Evolutionary conservation across 2,888 invertebrate genomes (phyloP), one percentile per base, ranked within the genome.

Genomic region (Rapana venosa): DNA sequence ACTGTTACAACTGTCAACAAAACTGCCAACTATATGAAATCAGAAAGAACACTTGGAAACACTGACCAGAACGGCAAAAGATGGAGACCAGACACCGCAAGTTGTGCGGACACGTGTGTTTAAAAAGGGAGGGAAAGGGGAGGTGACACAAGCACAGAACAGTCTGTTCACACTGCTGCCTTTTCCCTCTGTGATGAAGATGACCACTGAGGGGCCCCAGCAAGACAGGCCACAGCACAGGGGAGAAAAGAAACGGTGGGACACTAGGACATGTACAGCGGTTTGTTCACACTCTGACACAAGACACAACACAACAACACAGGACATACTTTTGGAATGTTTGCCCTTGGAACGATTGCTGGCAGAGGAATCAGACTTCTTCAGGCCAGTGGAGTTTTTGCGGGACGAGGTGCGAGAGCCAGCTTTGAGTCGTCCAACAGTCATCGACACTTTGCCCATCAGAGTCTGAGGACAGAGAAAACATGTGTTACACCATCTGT

Each of bases 381-480:
- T 94, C 87, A 96, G 92, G 22, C 93, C 94, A 26, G 93, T 92
- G 15, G 96, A 95, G 90, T 94, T 95, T 89, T 94, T 93, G 66
- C 95, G 91, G 35, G 95, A 96, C 0, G 95, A 95, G 15, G 95
- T 93, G 77, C 95, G 92, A 66, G 95, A 95, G 56, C 96, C 96
- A 36, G 97, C 97, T 96, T 98, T 98, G 95, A 98, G 98, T 96
- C 99, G 97, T 93, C 98, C 98, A 91, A 99, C 97, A 96, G 98
- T 98, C 95, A 99, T 97, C 92, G 97, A 97, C 93, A 98, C 97
- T 96, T 97, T 98, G 93, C 98, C 98, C 94, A 97, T 97, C 92
- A 98, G 97, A 93, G 98, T 98, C 96, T 96, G 94, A 47, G 92
- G 92, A 83, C 30, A 47, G 47, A 47, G 47, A 47, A 47, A 2